Conservation (phyloP, 2,113 vertebrate species). For the Diadophis punctatus region DNA sequence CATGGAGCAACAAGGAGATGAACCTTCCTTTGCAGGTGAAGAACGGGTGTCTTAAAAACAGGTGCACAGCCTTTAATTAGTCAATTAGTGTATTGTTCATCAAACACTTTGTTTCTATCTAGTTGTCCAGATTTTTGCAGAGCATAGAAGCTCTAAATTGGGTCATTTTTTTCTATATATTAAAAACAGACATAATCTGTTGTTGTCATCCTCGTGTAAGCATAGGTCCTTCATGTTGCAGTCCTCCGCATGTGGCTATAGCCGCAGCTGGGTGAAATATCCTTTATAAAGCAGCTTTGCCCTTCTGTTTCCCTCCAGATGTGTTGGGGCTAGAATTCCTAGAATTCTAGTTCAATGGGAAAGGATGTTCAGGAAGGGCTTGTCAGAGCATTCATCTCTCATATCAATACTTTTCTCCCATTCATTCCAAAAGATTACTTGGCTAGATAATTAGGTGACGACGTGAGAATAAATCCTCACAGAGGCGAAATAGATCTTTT, state of each 20-base stretch:
- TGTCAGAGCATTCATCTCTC: not conserved
- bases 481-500: too few relatives aligned
- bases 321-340: not conserved
- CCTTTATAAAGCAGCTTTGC: not conserved
- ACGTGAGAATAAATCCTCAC: too few relatives aligned
- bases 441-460: not conserved
- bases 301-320: not conserved
- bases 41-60: not conserved
- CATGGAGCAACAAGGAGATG: not conserved
- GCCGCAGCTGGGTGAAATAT: not conserved
- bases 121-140: not conserved
- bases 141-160: not conserved
- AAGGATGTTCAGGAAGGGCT: not conserved
- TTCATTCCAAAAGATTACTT: not conserved
- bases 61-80: not conserved
- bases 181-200: not conserved
- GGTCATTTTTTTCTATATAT: not conserved
- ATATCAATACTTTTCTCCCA: not conserved
- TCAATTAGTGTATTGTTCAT: not conserved
- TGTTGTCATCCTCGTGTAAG: not conserved
- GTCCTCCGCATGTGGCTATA: not conserved
- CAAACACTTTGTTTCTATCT: not conserved
- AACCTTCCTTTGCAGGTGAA: constrained; percentile 7
- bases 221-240: not conserved
- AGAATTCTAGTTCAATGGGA: not conserved